Base-by-base conservation (phyloP, 1,140 invertebrate genomes). In the Brachionus manjavacas region DNA sequence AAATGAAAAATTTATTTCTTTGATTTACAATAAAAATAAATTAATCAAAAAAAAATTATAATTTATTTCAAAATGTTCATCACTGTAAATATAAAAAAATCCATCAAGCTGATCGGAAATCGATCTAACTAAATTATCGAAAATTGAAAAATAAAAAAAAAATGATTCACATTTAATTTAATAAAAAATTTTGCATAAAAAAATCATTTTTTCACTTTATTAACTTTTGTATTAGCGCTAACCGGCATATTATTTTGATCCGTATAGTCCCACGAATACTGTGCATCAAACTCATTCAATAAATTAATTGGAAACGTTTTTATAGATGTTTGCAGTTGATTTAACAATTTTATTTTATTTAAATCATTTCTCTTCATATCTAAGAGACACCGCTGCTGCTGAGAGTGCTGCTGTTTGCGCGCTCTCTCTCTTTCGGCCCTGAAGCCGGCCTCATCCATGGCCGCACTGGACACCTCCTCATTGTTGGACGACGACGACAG, bases 211-310 rank as follows among this genome's bases (percentile, higher is more conserved):
- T 68, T 68, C 7, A 31, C 31, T 28, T 31, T 68, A n/a, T 68
- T 68, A 3, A 68, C 31, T 68, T 68, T 68, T 20, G 66, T 20
- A 72, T 41, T 41, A 11, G 31, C 41, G 3, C 11, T 28, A 28
- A 14, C 46, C 14, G 72, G 41, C 39, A 74, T 8, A 23, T 74
- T 74, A 76, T 35, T 76, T 14, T 76, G 41, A 49, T 76, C 72
- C n/a, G 72, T 46, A 28, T 76, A 76, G 12, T 76, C 72, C 72
- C 72, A 76, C 23, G 41, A 76, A 76, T 76, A 76, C 72, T 76
- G 72, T 76, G 72, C 72, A 49, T 76, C 72, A 52, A 76, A 76
- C 23, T 76, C 72, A 20, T 49, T 76, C 12, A 76, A 49, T 14
- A 76, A 49, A 52, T 46, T 76, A 28, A 72, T 41, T 16, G 68